Conservation (phyloP, 2,113 vertebrate species). For the Platanista minor region DNA sequence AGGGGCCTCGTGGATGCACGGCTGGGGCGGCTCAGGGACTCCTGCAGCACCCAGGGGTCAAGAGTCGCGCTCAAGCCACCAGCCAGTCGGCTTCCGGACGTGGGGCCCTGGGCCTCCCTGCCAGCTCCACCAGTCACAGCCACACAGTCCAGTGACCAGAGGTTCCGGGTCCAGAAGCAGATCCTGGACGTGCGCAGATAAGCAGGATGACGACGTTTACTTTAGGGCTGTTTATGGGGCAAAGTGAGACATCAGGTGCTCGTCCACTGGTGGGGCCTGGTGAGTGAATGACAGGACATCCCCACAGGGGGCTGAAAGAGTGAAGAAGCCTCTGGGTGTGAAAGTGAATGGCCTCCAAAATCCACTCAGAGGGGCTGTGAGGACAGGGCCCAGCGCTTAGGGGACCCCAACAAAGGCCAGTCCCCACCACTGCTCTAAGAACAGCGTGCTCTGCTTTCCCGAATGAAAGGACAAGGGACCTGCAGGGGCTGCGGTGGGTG, state of each 20-base stretch:
- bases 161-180: neutral
- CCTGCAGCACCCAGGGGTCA: neutral
- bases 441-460: neutral
- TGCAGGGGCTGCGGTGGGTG: neutral
- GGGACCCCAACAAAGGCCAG: neutral
- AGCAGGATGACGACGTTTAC: neutral
- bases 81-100: neutral
- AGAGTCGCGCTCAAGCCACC: neutral
- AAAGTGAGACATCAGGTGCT: neutral
- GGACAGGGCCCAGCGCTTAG: neutral
- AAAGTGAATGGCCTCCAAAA: neutral
- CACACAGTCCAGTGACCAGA: rapidly evolving
- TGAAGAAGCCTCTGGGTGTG: rapidly evolving
- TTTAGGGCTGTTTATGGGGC: neutral
- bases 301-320: neutral
- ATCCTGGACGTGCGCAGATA: neutral
- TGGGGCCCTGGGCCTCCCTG: neutral
- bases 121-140: neutral
- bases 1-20: neutral
- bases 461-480: neutral
- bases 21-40: neutral
- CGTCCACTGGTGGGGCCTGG: rapidly evolving
- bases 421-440: neutral
- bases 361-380: neutral
- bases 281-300: neutral